Base-by-base conservation (phyloP, 2,113 vertebrate species). In the rabbit (Oryctolagus cuniculus) region DNA sequence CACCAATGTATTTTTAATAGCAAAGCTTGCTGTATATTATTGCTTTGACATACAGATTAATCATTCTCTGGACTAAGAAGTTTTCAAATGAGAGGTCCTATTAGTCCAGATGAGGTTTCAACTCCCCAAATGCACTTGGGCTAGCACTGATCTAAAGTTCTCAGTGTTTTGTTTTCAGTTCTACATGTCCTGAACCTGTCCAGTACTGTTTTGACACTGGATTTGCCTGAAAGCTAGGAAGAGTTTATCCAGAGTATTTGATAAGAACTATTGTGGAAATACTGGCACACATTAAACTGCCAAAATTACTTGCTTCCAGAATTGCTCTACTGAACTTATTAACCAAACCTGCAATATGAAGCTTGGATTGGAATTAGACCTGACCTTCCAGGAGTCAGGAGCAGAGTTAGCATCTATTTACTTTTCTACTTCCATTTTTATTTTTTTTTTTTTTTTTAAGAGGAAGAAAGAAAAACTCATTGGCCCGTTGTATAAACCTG, bases 101-200 rank as follows among this genome's bases (percentile, higher is more conserved):
- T 49, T 49, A 61, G 6, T 91, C 51, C 66, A 84, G 87, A 58
- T 87, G 58, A 95, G 27, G 25, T 79, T 73, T 89, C 15, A 86
- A 36, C 25, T 44, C 53, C 24, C 29, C 31, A 73, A 29, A 64
- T 77, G 63, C 0, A 38, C 7, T 21, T 80, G n/a, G 61, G 69
- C 25, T 83, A 29, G 3, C 80, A 3, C 69, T 89, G 34, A 79
- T 91, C 53, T 82, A 94, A 61, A 36, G 51, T 36, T 78, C n/a
- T 94, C 74, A 82, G 1, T 80, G 89, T 38, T 96, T 49, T 85
- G 7, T 94, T 87, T 96, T 85, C 55, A 78, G 83, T 69, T n/a
- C 12, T 38, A 61, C 5, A 82, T n/a, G 11, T 87, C 66, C 38
- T 74, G 34, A 21, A 84, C 44, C 70, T 38, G 4, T 22, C 53